phyloP scores from a whole-genome alignment of 2,797 vertebrate species.

The Paedocypris micromegethes region DNA sequence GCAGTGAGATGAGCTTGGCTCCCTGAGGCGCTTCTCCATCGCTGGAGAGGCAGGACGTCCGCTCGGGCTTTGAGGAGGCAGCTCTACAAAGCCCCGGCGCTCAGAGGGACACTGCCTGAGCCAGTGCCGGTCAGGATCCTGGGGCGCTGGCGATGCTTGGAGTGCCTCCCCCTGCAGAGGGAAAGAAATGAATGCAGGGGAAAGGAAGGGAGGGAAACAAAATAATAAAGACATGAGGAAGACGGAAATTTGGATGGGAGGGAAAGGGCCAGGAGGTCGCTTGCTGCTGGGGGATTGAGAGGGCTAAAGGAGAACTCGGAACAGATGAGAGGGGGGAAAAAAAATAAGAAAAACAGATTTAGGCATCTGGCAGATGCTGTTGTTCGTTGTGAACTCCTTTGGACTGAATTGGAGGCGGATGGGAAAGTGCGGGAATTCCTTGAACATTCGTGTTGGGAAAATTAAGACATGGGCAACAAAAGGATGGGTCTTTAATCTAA shows the following conservation, averaged over 20 bases:
- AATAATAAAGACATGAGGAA: constrained; percentile 50
- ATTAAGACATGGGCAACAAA: constrained; percentile 10
- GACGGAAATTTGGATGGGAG: constrained; percentile 35
- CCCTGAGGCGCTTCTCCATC: constrained; percentile 14
- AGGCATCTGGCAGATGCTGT: not conserved
- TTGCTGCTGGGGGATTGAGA: constrained; percentile 37
- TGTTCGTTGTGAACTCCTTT: too few relatives aligned
- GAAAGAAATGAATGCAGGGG: constrained; percentile 52
- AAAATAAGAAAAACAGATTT: constrained; percentile 6
- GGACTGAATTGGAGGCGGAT: too few relatives aligned
- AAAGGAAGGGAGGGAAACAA: constrained; percentile 49
- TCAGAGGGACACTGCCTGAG: constrained; percentile 20
- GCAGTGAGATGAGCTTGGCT: constrained; percentile 53
- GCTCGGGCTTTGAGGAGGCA: constrained; percentile 38
- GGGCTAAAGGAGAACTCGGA: constrained; percentile 8
- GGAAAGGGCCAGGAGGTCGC: not conserved
- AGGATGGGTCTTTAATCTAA: constrained; percentile 69
- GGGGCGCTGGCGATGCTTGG: not conserved
- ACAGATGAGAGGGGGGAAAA: constrained; percentile 2
- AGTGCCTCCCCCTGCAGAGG: constrained; percentile 28
- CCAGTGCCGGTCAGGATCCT: constrained; percentile 23
- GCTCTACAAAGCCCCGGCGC: constrained; percentile 39
- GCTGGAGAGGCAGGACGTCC: constrained; percentile 25
- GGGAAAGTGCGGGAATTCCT: too few relatives aligned
- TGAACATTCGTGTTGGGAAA: constrained; percentile 6